Evolutionary conservation across 2,797 vertebrate species (phyloP).

Genomic region (Galagoides demidoff): DNA sequence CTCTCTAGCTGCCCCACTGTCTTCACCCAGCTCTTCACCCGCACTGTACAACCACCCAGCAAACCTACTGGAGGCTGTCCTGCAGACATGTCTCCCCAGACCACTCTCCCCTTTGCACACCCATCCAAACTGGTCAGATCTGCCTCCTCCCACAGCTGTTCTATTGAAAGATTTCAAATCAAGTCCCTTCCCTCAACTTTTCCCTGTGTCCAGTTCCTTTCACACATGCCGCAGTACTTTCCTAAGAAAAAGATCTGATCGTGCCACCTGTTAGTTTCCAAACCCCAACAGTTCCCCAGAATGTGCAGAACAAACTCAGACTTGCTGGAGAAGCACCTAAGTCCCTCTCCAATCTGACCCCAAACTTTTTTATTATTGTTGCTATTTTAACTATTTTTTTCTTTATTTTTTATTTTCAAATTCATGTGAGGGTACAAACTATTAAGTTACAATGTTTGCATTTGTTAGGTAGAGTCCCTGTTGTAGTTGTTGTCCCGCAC

Average conservation of each 20-base stretch:
- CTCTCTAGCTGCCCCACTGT: not conserved
- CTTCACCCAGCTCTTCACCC: not conserved
- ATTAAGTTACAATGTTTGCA: no score
- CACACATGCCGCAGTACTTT: not conserved
- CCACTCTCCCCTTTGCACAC: not conserved
- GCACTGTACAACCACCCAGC: not conserved
- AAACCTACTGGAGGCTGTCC: not conserved
- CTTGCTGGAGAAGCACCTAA: not conserved
- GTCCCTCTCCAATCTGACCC: not conserved
- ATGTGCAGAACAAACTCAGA: not conserved
- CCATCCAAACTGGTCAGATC: not conserved
- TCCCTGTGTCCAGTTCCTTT: not conserved
- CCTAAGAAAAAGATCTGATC: not conserved
- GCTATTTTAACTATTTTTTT: no score
- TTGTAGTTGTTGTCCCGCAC: no score
- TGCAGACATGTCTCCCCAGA: not conserved
- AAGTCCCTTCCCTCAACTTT: not conserved
- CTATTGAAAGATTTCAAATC: not conserved
- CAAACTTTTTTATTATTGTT: no score
- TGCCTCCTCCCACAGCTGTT: not conserved
- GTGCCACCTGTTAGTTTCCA: not conserved
- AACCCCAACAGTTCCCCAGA: not conserved
- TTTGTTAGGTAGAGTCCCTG: no score
- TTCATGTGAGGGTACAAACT: no score
- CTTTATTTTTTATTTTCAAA: no score